These are phyloP conservation scores for Microcebus griseorufus DNA, from an alignment of 2,113 vertebrate species.

Conservation along the genomic window DNA sequence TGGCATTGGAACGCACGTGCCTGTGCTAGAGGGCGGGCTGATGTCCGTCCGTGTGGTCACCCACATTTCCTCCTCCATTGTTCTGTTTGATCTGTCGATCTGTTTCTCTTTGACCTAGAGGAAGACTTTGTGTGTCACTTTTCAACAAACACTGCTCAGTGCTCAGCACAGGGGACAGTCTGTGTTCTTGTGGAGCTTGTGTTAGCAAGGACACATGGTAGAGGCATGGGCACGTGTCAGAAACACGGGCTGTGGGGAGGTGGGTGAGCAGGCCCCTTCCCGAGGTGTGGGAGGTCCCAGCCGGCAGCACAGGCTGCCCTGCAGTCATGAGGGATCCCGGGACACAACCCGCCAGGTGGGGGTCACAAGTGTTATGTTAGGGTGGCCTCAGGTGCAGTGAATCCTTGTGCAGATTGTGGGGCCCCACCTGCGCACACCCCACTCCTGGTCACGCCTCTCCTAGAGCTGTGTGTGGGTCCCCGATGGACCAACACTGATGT, in stretches of 20 bases:
- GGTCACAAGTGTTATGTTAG: neutral
- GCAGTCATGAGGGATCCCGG: too few relatives aligned
- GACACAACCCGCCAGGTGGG: neutral
- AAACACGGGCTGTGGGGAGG: too few relatives aligned
- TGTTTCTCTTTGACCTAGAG: neutral
- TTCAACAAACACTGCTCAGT: neutral
- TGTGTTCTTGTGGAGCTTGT: neutral
- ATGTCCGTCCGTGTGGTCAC: neutral
- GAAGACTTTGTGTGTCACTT: neutral
- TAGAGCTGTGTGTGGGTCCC: too few relatives aligned
- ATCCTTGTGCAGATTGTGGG: too few relatives aligned
- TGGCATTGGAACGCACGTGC: neutral
- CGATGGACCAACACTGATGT: too few relatives aligned
- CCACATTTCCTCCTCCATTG: neutral
- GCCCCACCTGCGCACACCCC: neutral
- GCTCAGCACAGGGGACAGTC: neutral
- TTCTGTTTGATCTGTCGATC: neutral
- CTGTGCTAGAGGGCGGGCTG: neutral
- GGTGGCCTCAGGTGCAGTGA: too few relatives aligned
- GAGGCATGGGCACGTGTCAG: neutral
- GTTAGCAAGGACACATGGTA: neutral
- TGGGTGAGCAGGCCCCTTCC: too few relatives aligned
- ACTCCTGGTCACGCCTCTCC: too few relatives aligned
- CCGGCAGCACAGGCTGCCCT: neutral
- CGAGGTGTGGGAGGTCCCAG: too few relatives aligned